Percentiles rank a stretch among this genome's conserved stretches.
Conservation (phyloP, 2,113 vertebrate species). For the Sylvia atricapilla region DNA sequence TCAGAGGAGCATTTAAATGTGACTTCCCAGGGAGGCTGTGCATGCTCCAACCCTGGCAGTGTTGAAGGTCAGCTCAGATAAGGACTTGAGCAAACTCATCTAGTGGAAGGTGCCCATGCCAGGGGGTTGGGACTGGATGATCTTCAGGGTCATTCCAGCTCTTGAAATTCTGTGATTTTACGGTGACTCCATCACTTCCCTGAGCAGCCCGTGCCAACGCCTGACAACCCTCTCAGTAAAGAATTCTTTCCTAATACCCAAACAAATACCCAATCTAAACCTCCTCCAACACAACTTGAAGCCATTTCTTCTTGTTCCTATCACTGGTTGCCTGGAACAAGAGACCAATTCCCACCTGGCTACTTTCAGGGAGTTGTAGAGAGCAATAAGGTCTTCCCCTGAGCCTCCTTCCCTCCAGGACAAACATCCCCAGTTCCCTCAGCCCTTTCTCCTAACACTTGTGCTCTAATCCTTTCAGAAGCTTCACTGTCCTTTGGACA, state of each 20-base stretch:
- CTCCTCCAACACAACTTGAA: accelerated
- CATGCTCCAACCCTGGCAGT: not conserved
- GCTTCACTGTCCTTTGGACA: not conserved
- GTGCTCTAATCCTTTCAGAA: not conserved
- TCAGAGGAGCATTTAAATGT: not conserved
- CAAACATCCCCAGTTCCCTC: not conserved
- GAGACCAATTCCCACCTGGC: not conserved
- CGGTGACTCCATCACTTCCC: not conserved
- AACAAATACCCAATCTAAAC: not conserved
- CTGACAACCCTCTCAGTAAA: not conserved
- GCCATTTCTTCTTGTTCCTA: not conserved
- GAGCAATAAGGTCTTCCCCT: no score
- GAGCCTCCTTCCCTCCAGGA: not conserved
- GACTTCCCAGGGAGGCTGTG: not conserved
- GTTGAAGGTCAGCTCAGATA: not conserved
- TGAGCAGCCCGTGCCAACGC: not conserved
- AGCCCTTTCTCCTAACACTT: not conserved
- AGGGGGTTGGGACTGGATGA: accelerated
- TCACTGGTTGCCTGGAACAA: not conserved
- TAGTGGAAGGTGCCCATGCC: not conserved
- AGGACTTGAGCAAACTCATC: not conserved
- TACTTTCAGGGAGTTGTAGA: not conserved
- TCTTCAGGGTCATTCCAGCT: not conserved
- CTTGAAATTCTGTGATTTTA: not conserved
- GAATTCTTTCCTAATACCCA: not conserved